Conservation (phyloP, 2,113 vertebrate species). For the Odocoileus hemionus region DNA sequence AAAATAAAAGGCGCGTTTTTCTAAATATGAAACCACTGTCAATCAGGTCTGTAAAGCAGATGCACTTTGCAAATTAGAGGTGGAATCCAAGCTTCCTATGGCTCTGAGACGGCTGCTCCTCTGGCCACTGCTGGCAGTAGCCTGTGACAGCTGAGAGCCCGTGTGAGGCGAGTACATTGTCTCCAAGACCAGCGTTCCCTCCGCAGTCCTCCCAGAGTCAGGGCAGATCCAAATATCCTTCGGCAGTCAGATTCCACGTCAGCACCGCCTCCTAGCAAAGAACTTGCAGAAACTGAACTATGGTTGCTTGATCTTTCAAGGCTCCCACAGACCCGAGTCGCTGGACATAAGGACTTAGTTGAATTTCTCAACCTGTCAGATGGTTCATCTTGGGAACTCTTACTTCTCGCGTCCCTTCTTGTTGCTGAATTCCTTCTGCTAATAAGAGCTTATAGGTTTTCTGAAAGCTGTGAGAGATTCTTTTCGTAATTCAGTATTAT, state of each 20-base stretch:
- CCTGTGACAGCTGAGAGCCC: conserved; percentile 56
- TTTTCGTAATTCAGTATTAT: conserved; percentile 28
- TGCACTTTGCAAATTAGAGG: conserved; percentile 75
- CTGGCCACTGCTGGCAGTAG: conserved; percentile 16
- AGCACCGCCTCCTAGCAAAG: conserved; percentile 40
- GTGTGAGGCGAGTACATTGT: conserved; percentile 55
- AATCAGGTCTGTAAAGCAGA: conserved; percentile 76
- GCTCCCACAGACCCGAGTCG: not conserved
- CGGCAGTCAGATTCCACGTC: conserved; percentile 9
- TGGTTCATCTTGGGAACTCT: conserved; percentile 8
- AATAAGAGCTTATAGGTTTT: conserved; percentile 28
- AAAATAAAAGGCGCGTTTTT: conserved; percentile 72
- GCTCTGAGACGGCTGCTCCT: conserved; percentile 57
- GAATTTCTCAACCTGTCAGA: conserved; percentile 58
- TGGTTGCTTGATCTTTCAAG: conserved; percentile 43
- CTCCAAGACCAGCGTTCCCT: conserved; percentile 16
- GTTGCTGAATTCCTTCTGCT: conserved; percentile 38
- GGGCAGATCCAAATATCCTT: conserved; percentile 55
- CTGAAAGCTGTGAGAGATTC: conserved; percentile 13
- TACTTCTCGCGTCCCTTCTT: not conserved
- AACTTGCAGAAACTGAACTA: conserved; percentile 26
- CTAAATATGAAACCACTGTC: conserved; percentile 74
- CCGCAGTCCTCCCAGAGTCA: conserved; percentile 44
- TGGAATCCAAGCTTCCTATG: conserved; percentile 59
- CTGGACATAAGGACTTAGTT: conserved; percentile 35